These are phyloP conservation scores for Lasioglossum morio DNA, from an alignment of 2,888 invertebrate genomes.

Conservation along the genomic window DNA sequence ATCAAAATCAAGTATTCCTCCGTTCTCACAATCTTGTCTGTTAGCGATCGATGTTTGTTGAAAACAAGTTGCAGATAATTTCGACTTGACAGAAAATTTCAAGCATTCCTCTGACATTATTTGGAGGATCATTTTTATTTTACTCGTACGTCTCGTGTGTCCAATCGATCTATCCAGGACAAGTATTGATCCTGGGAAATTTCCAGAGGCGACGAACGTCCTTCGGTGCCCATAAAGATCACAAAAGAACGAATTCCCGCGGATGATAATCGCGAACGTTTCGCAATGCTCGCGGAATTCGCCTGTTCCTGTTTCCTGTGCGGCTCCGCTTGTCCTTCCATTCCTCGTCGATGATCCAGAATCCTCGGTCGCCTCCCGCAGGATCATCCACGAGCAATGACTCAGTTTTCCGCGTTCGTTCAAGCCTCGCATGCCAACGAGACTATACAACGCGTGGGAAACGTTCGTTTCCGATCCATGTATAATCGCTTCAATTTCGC, in stretches of 20 bases:
- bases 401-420: conserved; percentile 43
- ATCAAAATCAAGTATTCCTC: background rate
- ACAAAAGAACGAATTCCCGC: conserved; percentile 54
- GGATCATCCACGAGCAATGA: conserved; percentile 43
- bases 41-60: background rate
- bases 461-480: background rate
- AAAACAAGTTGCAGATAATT: background rate
- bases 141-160: background rate
- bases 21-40: background rate
- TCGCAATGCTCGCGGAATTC: conserved; percentile 74
- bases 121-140: no score
- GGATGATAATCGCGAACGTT: conserved; percentile 57
- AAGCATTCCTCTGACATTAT: no score
- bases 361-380: conserved; percentile 46
- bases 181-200: conserved; percentile 16
- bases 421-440: conserved; percentile 48
- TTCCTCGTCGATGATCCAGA: conserved; percentile 78
- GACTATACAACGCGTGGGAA: conserved; percentile 62
- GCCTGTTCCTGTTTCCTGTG: conserved; percentile 67
- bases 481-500: background rate
- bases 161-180: background rate
- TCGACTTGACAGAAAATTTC: background rate
- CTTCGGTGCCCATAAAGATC: conserved; percentile 47
- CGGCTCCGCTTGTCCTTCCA: conserved; percentile 74
- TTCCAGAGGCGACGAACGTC: conserved; percentile 41